Base-by-base conservation (phyloP, 2,113 vertebrate genomes). In the Rhinopomastus cyanomelas region DNA sequence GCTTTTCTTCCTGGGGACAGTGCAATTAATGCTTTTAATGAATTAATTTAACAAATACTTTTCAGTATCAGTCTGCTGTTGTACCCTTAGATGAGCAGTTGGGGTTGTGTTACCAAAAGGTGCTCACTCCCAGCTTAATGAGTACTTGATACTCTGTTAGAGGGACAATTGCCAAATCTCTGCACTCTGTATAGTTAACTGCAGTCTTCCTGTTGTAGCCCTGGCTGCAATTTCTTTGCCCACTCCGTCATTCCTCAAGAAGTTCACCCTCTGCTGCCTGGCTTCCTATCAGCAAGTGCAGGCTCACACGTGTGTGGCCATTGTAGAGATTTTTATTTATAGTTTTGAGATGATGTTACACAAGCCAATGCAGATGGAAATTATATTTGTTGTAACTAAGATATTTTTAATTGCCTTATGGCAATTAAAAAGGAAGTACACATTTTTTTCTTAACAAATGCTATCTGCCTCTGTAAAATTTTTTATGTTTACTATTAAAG, bases 241-340 rank as follows among this genome's bases (percentile, higher is more conserved):
- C 78, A 8, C n/a, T 9, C 18, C 3, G 2, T 32, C 21, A 5
- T 48, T 80, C 17, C 62, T 59, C 14, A 9, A 0, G 85, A 26
- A 69, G n/a, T 42, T 86, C 8, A 12, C 52, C 23, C 32, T 61
- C 32, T 1, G 1, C 37, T 83, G 37, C n/a, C 30, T 65, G 51
- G 37, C 37, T 56, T 7, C 34, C 26, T 29, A 34, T 3, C 16
- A 49, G 65, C 16, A 23, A 68, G 77, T 0, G 0, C 57, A 53
- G 25, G 8, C 29, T 66, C 7, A 32, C 4, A 2, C 46, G 1
- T 60, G 2, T 9, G 2, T 30, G 17, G 19, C 7, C 10, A 51
- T 4, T 25, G 29, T 1, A 55, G 29, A 34, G 52, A 1, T 20
- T 17, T 55, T 5, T 71, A 18, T 75, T 69, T 69, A 5, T 72